A percentile compares a stretch with the other conserved stretches of the same genome.
Conservation (phyloP, 1,140 invertebrate species). For the Cyphomyrmex costatus region DNA sequence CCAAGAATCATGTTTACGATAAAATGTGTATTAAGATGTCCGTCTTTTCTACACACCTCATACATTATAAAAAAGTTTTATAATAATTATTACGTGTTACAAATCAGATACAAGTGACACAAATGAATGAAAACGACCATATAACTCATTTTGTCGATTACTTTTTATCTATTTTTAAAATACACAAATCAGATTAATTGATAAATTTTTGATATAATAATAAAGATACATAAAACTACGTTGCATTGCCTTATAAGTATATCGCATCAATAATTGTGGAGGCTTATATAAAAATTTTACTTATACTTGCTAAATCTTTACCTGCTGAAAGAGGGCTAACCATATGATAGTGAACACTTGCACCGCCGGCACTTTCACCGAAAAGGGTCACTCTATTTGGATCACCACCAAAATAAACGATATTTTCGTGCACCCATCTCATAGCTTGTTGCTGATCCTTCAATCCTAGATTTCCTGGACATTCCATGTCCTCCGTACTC, state of each 20-base stretch:
- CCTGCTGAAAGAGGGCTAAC: slow-evolving; percentile 90
- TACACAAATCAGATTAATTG: not conserved
- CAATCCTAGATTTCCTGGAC: slow-evolving; percentile 91
- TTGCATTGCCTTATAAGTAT: not conserved
- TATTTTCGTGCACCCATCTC: slow-evolving; percentile 92
- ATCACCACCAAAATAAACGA: slow-evolving; percentile 90
- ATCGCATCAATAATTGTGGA: too few relatives aligned
- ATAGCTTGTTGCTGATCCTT: slow-evolving; percentile 92
- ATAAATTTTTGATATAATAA: not conserved
- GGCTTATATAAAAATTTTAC: too few relatives aligned
- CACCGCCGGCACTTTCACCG: slow-evolving; percentile 91
- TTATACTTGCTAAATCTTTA: slow-evolving; percentile 65
- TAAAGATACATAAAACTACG: not conserved
- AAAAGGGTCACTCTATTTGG: slow-evolving; percentile 90
- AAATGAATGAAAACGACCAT: not conserved
- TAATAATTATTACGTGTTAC: not conserved
- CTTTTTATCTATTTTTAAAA: too few relatives aligned
- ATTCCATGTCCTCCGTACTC: slow-evolving; percentile 87
- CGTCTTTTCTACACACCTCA: not conserved
- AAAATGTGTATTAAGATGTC: not conserved
- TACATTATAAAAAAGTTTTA: not conserved
- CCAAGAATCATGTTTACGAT: not conserved
- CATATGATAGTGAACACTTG: slow-evolving; percentile 90
- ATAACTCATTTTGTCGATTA: too few relatives aligned
- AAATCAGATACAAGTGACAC: not conserved